Base-by-base conservation (phyloP, 2,888 invertebrate species). In the Sphinx pinastri region DNA sequence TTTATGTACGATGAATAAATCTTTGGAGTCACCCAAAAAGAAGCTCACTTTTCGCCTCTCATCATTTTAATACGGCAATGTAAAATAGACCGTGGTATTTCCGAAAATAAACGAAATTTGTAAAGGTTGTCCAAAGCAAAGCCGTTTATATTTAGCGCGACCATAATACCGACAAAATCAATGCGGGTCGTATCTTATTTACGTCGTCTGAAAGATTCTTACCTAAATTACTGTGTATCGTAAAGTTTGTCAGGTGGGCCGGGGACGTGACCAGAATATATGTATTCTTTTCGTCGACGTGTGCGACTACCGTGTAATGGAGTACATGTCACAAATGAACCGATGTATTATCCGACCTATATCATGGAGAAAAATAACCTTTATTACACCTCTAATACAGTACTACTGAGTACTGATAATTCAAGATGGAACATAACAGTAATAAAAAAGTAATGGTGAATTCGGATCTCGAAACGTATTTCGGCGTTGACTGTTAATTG, bases 161-260 rank as follows among this genome's bases (percentile, higher is more conserved):
- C 47, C 19, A 49, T 63, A 63, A 49, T 49, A 63, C 63, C 13
- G 63, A 12, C 63, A 63, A 63, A 63, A 70, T 63, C 55, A 70
- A 66, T 71, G 38, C 68, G 71, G 38, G 71, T 70, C 72, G 67
- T 57, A 71, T 55, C 58, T 67, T 38, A 47, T 72, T 71, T 70
- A 69, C 68, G 59, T 66, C 73, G 66, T 47, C 38, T 63, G 63
- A 49, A 63, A 63, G 63, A 63, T 63, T 63, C 47, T 66, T 19
- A 68, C 38, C 71, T 59, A 68, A 68, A 68, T 80, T 77, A 80
- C 68, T 57, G 73, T 75, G 75, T 73, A 79, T 73, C 74, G 71
- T 74, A 75, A 81, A 81, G 76, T 80, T 80, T 72, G 75, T 75
- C 74, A 77, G 78, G 73, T 72, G 67, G 49, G 63, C 16, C 72